A percentile compares a stretch with the other conserved stretches of the same genome.
Conservation (phyloP, 2,797 vertebrate genomes). For the Leptodactylus fallax region DNA sequence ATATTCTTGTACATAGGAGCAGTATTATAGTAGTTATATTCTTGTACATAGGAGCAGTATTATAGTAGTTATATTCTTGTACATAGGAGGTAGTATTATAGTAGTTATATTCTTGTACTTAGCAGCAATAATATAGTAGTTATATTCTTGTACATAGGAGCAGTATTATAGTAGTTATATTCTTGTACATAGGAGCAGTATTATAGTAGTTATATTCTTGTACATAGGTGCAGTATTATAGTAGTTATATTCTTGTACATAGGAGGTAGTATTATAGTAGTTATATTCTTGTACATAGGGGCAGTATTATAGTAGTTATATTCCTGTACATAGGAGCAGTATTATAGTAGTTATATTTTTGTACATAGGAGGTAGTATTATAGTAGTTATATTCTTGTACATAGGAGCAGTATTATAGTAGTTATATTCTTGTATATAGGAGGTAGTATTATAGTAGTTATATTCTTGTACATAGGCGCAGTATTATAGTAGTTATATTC, state of each 20-base stretch:
- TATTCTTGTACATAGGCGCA: background rate
- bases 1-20: background rate
- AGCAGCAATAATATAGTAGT: background rate
- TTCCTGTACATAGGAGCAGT: background rate
- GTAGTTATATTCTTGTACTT: background rate
- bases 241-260: background rate
- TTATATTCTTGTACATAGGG: background rate
- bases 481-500: background rate
- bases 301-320: background rate
- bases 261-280: slow-evolving; percentile 2
- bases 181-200: too few relatives aligned
- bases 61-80: slow-evolving; percentile 10
- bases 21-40: slow-evolving; percentile 10
- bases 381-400: background rate
- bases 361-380: background rate
- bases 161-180: too few relatives aligned
- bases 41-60: background rate
- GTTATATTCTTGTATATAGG: background rate
- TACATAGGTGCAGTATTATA: too few relatives aligned
- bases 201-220: too few relatives aligned
- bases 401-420: background rate
- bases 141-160: slow-evolving; percentile 1
- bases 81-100: slow-evolving; percentile 1
- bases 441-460: slow-evolving; percentile 1
- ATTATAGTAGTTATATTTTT: background rate